Percentiles rank a stretch among this genome's conserved stretches.
These are phyloP conservation scores for Eunapius fragilis DNA, from an alignment of 37 sponge, comb jelly and placozoan genomes.

Conservation along the genomic window DNA sequence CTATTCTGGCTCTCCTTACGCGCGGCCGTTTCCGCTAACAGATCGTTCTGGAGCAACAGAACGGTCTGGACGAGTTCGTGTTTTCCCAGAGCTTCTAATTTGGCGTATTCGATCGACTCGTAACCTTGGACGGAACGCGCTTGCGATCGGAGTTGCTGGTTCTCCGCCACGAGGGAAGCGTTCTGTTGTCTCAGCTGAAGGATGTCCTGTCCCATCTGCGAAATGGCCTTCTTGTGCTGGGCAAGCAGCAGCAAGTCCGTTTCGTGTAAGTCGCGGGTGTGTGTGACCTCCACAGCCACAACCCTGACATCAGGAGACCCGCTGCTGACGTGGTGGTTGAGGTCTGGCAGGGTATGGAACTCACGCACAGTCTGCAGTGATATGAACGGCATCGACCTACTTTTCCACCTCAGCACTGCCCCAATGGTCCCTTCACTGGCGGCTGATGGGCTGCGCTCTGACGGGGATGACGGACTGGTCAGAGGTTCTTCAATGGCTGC, in stretches of 20 bases:
- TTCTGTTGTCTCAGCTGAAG: conserved; percentile 35
- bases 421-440: background rate
- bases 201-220: conserved; percentile 41
- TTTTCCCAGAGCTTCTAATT: conserved; percentile 9
- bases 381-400: conserved; percentile 3
- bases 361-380: background rate
- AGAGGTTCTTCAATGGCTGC: background rate
- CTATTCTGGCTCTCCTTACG: conserved; percentile 20
- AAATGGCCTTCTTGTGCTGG: conserved; percentile 4
- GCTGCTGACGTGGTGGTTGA: background rate
- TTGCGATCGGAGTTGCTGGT: conserved; percentile 13
- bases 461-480: background rate
- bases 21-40: background rate
- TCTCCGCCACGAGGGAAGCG: conserved; percentile 21
- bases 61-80: conserved; percentile 47
- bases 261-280: no score
- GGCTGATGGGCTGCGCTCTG: background rate
- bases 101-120: background rate
- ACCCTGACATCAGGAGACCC: background rate
- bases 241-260: background rate
- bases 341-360: background rate
- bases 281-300: no score
- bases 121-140: background rate
- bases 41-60: background rate
- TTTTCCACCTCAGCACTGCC: conserved; percentile 45